A percentile compares a stretch with the other conserved stretches of the same genome.
phyloP scores from a whole-genome alignment of 2,113 vertebrate species.

The Lethenteron reissneri region DNA sequence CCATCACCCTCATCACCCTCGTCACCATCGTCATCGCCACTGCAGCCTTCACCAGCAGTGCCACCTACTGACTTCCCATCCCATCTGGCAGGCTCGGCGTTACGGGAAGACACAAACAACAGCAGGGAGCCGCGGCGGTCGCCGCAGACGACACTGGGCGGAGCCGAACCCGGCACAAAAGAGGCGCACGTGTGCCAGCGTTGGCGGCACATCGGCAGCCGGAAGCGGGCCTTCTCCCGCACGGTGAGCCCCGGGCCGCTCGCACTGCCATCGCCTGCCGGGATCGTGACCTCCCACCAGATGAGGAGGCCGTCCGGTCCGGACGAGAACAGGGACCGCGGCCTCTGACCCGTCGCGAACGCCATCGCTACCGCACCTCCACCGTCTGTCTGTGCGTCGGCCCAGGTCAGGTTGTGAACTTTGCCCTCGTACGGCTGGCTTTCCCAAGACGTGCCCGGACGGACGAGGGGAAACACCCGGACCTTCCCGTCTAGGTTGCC shows the following conservation, averaged over 20 bases:
- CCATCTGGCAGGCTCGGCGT: not conserved
- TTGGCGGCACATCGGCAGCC: conserved; percentile 47
- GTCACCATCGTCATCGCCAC: not conserved
- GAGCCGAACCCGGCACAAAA: conserved; percentile 17
- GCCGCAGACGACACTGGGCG: conserved; percentile 42
- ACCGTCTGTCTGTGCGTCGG: conserved; percentile 9
- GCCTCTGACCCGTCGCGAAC: not conserved
- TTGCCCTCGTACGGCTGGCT: conserved; percentile 31
- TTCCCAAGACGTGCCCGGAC: conserved; percentile 17
- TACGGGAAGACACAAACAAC: conserved; percentile 26
- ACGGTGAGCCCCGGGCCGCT: conserved; percentile 14
- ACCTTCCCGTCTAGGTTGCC: conserved; percentile 37
- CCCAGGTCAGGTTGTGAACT: conserved; percentile 50
- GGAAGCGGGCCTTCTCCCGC: conserved; percentile 23
- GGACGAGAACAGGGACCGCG: conserved; percentile 32
- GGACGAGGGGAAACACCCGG: conserved; percentile 32
- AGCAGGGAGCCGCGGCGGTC: conserved; percentile 70
- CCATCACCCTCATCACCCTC: not conserved
- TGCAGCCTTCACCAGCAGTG: not conserved
- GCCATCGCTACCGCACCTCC: no score
- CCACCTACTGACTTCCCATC: no score
- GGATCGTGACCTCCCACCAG: conserved; percentile 27
- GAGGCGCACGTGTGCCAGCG: conserved; percentile 55
- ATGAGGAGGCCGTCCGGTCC: conserved; percentile 34
- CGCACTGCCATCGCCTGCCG: conserved; percentile 11